Base-by-base conservation (phyloP, 2,113 vertebrate species). In the Nycticryphes semicollaris region DNA sequence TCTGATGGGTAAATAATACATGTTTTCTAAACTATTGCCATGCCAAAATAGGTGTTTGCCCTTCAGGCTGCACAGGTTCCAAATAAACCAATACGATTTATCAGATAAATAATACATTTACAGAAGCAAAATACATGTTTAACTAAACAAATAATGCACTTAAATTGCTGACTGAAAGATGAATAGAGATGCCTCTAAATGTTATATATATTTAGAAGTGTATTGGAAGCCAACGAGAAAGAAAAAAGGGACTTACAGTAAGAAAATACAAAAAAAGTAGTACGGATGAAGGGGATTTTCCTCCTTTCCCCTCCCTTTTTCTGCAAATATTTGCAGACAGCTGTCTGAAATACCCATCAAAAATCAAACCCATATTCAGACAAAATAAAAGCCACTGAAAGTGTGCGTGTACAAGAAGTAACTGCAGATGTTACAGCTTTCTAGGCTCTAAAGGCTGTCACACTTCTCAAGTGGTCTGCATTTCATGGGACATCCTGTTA, bases 21-120 rank as follows among this genome's bases (percentile, higher is more conserved):
- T 97, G 91, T 97, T 97, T 98, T 97, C 96, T 84, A 96, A 98
- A 97, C 88, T 83, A 89, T 4, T 62, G 48, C 79, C 57, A 91
- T 97, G 96, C 95, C 97, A 98, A 97, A 95, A 95, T 94, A 83
- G 0, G 33, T 89, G 78, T 70, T 97, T 97, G 93, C 66, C 82
- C 43, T 96, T 79, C 62, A 79, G 67, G 67, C 77, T 95, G 84
- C 89, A 92, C 95, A 87, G 50, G 57, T 68, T 93, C 95, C 94
- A 97, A 97, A 95, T 83, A 97, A 97, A 90, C 87, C 78, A 90
- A 35, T 21, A 89, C 59, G 43, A 91, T 93, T 56, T 94, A 78
- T 90, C 95, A 87, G 85, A 90, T 85, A 96, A 96, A 89, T 94
- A 76, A 95, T 93, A 45, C 56, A 73, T 92, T 79, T 92, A 85